A percentile compares a stretch with the other conserved stretches of the same genome.
phyloP scores from a whole-genome alignment of 2,888 invertebrate species.

The Phaedon cochleariae region DNA sequence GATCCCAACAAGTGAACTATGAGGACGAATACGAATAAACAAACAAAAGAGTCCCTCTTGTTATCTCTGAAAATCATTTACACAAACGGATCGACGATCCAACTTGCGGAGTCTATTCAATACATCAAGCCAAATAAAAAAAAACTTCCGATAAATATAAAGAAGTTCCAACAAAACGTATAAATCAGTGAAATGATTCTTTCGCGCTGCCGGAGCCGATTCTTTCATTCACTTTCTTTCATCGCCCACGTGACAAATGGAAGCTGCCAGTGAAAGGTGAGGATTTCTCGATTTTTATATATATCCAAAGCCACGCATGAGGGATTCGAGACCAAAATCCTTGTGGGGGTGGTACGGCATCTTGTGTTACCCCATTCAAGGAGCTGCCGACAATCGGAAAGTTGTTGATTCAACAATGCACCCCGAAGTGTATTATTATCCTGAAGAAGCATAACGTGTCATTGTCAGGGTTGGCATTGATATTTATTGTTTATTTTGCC shows the following conservation, averaged over 20 bases:
- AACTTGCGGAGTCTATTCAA: constrained; percentile 16
- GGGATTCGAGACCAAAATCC: constrained; percentile 36
- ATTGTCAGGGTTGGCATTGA: constrained; percentile 54
- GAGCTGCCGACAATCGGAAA: constrained; percentile 40
- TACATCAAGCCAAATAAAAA: constrained; percentile 23
- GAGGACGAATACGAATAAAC: no score
- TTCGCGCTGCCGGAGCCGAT: constrained; percentile 48
- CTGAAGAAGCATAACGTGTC: constrained; percentile 55
- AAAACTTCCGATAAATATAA: constrained; percentile 40
- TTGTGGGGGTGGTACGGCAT: neutral
- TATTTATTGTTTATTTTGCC: constrained; percentile 36
- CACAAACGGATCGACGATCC: constrained; percentile 20
- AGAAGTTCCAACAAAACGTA: constrained; percentile 46
- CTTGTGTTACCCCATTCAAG: constrained; percentile 31
- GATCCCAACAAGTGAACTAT: no score
- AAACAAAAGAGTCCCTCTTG: no score
- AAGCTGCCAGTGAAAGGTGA: constrained; percentile 62
- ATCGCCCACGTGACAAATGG: constrained; percentile 60
- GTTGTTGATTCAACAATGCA: constrained; percentile 50
- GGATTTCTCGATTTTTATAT: constrained; percentile 60
- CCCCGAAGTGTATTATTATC: constrained; percentile 49
- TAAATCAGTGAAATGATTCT: constrained; percentile 56
- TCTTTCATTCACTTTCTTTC: constrained; percentile 53
- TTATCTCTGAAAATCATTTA: neutral
- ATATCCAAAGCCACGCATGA: constrained; percentile 54